Conservation (phyloP, 2,888 invertebrate genomes). For the Spilarctia lutea region DNA sequence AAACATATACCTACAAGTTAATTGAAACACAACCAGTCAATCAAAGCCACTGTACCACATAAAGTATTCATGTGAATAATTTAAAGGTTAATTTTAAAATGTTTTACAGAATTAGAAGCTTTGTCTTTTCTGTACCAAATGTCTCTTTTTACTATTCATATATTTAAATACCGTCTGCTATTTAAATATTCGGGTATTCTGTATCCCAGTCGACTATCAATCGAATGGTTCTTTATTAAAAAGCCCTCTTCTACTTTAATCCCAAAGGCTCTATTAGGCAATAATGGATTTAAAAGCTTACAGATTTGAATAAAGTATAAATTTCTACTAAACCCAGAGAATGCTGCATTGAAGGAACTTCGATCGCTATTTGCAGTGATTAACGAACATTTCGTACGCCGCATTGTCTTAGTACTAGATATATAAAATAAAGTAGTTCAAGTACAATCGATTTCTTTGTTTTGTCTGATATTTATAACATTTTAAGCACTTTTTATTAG, state of each 20-base stretch:
- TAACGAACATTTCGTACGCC: conserved; percentile 53
- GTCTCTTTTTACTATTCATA: background rate
- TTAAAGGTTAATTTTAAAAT: background rate
- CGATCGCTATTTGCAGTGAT: conserved; percentile 51
- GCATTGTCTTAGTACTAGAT: conserved; percentile 39
- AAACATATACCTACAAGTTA: conserved; percentile 1
- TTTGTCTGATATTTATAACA: conserved; percentile 2
- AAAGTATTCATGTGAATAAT: background rate
- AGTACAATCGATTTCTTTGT: conserved; percentile 24
- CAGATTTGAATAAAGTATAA: conserved; percentile 53
- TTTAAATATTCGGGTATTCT: background rate
- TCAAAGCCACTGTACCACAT: background rate
- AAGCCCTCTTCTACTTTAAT: conserved; percentile 32
- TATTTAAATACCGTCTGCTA: background rate
- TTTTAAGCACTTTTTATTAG: background rate
- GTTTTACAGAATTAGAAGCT: background rate
- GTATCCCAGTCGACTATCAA: background rate
- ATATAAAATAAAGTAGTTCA: conserved; percentile 40
- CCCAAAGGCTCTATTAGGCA: conserved; percentile 44
- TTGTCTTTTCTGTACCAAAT: background rate
- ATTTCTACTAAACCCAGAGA: conserved; percentile 43
- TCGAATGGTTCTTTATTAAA: conserved; percentile 20
- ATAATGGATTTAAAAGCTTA: conserved; percentile 50
- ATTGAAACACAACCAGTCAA: background rate
- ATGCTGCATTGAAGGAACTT: conserved; percentile 51